Percentiles rank a stretch among this genome's conserved stretches.
Evolutionary conservation across 2,113 vertebrate species (phyloP).

Genomic region (Phylloscopus trochilus): DNA sequence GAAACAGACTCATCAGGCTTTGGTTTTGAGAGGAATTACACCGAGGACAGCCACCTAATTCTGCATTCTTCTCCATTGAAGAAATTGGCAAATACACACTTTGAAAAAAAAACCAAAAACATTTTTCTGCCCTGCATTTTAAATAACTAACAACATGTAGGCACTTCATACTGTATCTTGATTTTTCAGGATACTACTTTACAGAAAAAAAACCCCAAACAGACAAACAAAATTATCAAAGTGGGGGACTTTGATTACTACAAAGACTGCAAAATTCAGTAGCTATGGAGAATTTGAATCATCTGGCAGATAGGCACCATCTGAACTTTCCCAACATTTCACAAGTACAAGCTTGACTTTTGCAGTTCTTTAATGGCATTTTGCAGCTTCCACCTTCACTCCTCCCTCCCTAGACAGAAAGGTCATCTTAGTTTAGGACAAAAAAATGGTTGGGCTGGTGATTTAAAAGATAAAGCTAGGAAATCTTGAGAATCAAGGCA

Average conservation of each 20-base stretch:
- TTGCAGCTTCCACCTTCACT: background rate
- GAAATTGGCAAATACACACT: background rate
- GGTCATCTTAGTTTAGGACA: background rate
- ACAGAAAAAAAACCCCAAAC: background rate
- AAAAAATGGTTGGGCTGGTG: background rate
- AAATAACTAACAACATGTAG: background rate
- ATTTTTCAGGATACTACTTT: background rate
- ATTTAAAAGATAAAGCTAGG: background rate
- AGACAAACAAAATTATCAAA: background rate
- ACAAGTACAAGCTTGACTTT: background rate
- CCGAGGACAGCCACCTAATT: background rate
- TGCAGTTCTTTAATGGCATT: background rate
- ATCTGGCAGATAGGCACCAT: background rate
- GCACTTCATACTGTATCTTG: background rate
- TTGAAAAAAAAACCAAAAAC: background rate
- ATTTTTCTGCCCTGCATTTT: background rate
- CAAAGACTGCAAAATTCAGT: background rate
- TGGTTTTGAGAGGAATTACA: background rate
- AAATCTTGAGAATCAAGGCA: background rate
- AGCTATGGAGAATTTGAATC: background rate
- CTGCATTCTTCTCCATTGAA: background rate
- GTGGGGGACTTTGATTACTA: background rate
- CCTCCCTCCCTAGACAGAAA: background rate
- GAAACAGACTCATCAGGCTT: background rate
- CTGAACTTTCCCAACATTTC: background rate